phyloP scores from a whole-genome alignment of 2,888 invertebrate genomes.

The Microplitis deprimator region DNA sequence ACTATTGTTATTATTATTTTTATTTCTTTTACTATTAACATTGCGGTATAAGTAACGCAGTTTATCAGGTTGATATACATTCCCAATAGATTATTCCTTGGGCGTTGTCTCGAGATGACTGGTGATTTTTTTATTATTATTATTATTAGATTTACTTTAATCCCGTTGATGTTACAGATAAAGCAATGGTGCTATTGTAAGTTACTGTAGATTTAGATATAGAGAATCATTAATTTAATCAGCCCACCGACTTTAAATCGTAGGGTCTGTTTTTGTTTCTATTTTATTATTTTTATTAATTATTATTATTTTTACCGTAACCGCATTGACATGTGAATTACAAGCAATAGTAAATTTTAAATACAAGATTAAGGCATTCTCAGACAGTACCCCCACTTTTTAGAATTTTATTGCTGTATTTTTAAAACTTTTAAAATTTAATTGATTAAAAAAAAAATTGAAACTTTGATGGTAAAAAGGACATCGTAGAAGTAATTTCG shows the following conservation, averaged over 20 bases:
- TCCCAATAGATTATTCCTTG: slow-evolving; percentile 5
- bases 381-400: no score
- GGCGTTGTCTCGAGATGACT: slow-evolving; percentile 16
- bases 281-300: slow-evolving; percentile 13
- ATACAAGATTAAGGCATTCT: background rate
- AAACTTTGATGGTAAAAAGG: no score
- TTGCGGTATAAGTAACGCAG: background rate
- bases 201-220: slow-evolving; percentile 27
- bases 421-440: no score
- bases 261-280: background rate
- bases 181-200: slow-evolving; percentile 43
- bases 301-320: background rate
- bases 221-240: slow-evolving; percentile 21
- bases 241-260: slow-evolving; percentile 27
- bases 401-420: no score
- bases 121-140: slow-evolving; percentile 15
- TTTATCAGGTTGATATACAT: slow-evolving; percentile 11
- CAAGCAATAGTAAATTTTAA: slow-evolving; percentile 25
- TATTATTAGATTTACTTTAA: slow-evolving; percentile 11
- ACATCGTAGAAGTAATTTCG: no score
- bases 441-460: no score
- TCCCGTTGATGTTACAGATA: slow-evolving; percentile 16
- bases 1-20: background rate
- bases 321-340: background rate
- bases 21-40: background rate